phyloP scores from a whole-genome alignment of 2,113 vertebrate species.

The Myrmophylax atrothorax region DNA sequence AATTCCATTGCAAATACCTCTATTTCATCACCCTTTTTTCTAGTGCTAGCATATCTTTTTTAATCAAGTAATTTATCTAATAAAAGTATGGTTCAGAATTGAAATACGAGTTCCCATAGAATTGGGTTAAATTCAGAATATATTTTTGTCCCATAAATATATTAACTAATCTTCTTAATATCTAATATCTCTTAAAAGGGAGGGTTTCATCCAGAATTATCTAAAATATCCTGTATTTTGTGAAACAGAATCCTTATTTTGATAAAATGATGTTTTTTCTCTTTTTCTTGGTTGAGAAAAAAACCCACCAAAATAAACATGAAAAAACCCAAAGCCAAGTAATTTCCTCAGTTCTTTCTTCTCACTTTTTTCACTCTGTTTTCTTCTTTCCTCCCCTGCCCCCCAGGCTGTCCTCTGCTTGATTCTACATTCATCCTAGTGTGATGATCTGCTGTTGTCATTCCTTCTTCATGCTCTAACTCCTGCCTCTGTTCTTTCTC shows the following conservation, averaged over 20 bases:
- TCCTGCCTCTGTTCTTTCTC: neutral
- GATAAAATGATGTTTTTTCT: neutral
- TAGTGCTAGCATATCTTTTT: neutral
- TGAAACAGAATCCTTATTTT: neutral
- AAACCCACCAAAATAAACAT: neutral
- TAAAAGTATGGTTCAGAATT: neutral
- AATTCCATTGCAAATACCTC: neutral
- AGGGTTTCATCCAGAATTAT: neutral
- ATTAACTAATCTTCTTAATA: neutral
- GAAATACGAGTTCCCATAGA: neutral
- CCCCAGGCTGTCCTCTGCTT: neutral
- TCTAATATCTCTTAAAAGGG: neutral
- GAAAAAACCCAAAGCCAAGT: fast-evolving
- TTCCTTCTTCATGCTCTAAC: neutral
- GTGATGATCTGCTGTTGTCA: neutral
- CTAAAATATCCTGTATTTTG: neutral
- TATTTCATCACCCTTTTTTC: neutral
- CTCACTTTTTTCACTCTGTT: neutral
- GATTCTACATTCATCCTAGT: neutral
- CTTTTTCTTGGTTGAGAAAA: neutral
- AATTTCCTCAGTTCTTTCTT: neutral
- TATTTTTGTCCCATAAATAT: neutral
- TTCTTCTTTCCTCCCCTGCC: neutral
- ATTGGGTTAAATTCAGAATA: neutral
- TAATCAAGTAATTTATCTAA: neutral